These are phyloP conservation scores for Campylomormyrus tamandua DNA, from an alignment of 2,113 vertebrate species.

Conservation along the genomic window DNA sequence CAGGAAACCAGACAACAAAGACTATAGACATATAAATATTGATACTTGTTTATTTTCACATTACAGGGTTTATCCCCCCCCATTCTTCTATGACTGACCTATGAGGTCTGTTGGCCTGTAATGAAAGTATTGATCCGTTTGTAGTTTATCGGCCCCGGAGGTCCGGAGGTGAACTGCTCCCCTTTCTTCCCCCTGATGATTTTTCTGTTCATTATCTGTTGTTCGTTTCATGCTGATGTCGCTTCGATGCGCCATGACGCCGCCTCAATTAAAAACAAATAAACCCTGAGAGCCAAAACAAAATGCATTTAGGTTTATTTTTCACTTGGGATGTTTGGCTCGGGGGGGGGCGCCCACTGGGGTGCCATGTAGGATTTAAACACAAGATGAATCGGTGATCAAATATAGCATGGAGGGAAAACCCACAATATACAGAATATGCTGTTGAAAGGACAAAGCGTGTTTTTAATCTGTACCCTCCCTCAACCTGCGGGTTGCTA, in stretches of 20 bases:
- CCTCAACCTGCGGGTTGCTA: background rate
- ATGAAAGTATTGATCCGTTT: slow-evolving; percentile 2
- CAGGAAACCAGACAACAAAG: background rate
- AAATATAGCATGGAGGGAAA: background rate
- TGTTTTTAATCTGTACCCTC: background rate
- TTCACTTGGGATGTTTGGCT: background rate
- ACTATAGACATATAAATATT: background rate
- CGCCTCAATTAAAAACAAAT: background rate
- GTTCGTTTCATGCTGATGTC: background rate
- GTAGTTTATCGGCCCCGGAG: background rate
- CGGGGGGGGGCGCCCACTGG: background rate
- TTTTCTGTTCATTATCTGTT: background rate
- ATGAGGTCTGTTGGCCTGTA: background rate
- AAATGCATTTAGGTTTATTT: background rate
- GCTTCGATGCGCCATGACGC: background rate
- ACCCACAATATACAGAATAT: background rate
- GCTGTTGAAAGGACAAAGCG: background rate
- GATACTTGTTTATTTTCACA: background rate
- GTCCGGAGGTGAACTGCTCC: background rate
- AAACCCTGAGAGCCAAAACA: background rate
- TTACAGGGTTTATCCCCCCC: background rate
- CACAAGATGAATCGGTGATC: background rate
- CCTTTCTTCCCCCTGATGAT: background rate
- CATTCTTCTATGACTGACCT: background rate
- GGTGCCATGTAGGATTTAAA: background rate